Base-by-base conservation (phyloP, 2,888 invertebrate genomes). In the Axea sp. region DNA sequence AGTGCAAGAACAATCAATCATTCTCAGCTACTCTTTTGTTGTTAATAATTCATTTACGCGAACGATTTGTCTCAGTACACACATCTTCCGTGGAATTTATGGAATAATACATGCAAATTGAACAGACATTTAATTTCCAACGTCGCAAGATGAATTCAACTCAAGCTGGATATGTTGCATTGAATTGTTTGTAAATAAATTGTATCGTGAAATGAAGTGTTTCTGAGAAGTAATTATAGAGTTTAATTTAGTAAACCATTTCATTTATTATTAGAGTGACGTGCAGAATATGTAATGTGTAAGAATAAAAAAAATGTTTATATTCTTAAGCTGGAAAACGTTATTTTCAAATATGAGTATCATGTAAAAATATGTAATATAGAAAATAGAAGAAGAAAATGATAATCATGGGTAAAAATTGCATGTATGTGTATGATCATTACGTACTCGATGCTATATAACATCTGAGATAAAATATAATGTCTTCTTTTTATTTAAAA, bases 151-250 rank as follows among this genome's bases (percentile, higher is more conserved):
- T 31, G 12, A 31, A 31, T 31, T 39, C 14, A n/a, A n/a, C n/a
- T n/a, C 31, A 8, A 3, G 7, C 2, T 11, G 24, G 0, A 12
- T 55, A 24, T 33, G 24, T 15, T 39, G 41, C 5, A 14, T 28
- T 31, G 47, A 37, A 47, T 60, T 60, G 60, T 60, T 60, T 60
- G 60, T 22, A 39, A 60, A 60, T 60, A 60, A 28, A 60, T 17
- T 22, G 24, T 17, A 9, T 43, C 57, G 24, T 60, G 15, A 57
- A 33, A 24, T 17, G 30, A 60, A 28, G 22, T 30, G 28, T 17
- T 60, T 60, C 60, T 9, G 19, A 49, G 60, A 60, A 60, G 39
- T 8, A 47, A 49, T 60, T 60, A 49, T 8, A 4, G 6, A 15
- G 8, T 60, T 47, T 30, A 28, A 47, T 37, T 60, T 39, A 60